Percentiles rank a stretch among this genome's conserved stretches.
Conservation (phyloP, 2,113 vertebrate genomes). For the Oreochromis niloticus region DNA sequence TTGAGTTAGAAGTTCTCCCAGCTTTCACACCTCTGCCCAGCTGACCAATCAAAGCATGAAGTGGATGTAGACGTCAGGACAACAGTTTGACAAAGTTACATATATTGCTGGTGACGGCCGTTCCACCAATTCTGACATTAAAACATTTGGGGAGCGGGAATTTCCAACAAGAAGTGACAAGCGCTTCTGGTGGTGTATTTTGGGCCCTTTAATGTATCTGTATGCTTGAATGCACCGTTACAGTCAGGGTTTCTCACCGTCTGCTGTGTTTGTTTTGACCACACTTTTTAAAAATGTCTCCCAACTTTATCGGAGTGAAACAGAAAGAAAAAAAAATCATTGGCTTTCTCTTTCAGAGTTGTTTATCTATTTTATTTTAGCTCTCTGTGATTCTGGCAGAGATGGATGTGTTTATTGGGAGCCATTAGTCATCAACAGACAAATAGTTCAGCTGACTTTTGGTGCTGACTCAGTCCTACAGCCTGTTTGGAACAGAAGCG, state of each 20-base stretch:
- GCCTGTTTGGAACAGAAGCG: conserved; percentile 1
- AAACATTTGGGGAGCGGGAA: not conserved
- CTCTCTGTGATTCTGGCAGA: not conserved
- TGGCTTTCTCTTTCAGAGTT: not conserved
- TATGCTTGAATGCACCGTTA: not conserved
- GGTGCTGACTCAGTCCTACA: conserved; percentile 18
- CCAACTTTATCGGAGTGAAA: not conserved
- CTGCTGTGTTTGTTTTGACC: not conserved
- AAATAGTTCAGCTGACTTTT: not conserved
- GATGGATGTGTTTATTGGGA: not conserved
- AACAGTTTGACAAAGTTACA: not conserved
- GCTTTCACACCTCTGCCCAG: not conserved
- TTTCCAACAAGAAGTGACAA: not conserved
- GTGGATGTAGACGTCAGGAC: not conserved
- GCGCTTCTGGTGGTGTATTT: not conserved
- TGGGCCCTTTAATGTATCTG: not conserved
- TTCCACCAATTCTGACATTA: not conserved
- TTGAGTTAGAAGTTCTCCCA: not conserved
- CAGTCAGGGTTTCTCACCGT: not conserved
- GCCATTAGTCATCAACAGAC: conserved; percentile 13
- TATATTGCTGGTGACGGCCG: not conserved
- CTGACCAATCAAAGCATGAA: not conserved
- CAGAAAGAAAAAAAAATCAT: not conserved
- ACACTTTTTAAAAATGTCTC: not conserved
- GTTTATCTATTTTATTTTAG: not conserved